Evolutionary conservation across 2,797 vertebrate genomes (phyloP).

Genomic region (Coendou prehensilis): DNA sequence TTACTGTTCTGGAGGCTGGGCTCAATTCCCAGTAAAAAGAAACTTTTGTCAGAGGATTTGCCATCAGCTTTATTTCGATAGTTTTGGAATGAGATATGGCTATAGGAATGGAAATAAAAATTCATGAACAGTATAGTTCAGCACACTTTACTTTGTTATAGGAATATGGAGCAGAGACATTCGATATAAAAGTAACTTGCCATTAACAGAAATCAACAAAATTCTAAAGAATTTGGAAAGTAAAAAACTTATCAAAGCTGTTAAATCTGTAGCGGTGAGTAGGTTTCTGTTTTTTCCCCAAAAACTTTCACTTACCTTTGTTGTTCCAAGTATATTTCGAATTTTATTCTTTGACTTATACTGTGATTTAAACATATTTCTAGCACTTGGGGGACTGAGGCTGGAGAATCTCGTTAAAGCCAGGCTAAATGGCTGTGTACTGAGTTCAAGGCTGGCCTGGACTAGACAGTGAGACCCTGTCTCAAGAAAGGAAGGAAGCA

Average conservation of each 20-base stretch:
- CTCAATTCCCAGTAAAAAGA: background rate
- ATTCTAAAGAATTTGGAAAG: conserved; percentile 99
- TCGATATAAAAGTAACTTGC: conserved; percentile 98
- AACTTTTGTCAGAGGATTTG: background rate
- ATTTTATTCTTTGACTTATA: conserved; percentile 1
- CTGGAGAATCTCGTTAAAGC: background rate
- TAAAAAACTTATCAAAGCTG: conserved; percentile 99
- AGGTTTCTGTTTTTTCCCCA: conserved; percentile 60
- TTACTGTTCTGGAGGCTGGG: background rate
- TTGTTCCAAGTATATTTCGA: background rate
- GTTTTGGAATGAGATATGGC: conserved; percentile 33
- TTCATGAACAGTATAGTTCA: conserved; percentile 19
- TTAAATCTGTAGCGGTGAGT: conserved; percentile 99
- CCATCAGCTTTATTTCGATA: conserved; percentile 22
- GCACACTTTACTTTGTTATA: conserved; percentile 84
- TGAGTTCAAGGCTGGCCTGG: background rate
- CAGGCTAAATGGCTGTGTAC: background rate
- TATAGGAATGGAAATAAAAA: conserved; percentile 30
- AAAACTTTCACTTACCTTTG: background rate
- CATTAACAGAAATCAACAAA: conserved; percentile 98
- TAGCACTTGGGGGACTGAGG: background rate
- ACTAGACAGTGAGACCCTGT: background rate
- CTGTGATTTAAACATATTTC: conserved; percentile 52
- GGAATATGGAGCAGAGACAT: conserved; percentile 99
- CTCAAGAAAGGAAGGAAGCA: background rate